Evolutionary conservation across 2,888 invertebrate genomes (phyloP), one percentile per base, ranked within the genome.

Genomic region (Dryadula phaetusa): DNA sequence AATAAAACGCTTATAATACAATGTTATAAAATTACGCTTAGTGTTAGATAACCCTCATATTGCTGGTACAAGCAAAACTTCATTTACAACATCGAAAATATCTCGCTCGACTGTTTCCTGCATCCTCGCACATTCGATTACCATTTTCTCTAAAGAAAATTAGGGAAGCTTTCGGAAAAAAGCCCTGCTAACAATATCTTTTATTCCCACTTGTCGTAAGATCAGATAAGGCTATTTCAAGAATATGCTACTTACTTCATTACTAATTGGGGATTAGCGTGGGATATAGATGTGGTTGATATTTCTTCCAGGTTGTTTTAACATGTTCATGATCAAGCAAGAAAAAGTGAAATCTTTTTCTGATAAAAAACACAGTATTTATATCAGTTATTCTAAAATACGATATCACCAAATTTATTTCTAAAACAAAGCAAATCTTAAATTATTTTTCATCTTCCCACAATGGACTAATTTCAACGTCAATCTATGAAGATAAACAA

Each of bases 61-160:
- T 22, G 56, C 25, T 56, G 22, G n/a, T 40, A 56, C 22, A 40
- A 56, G 56, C 56, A 56, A 56, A 56, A 56, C 56, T 56, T 40
- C 56, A 56, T 56, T 56, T 56, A 56, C 56, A 40, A 54, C 56
- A 56, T 56, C 56, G 56, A 56, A 56, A 56, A 22, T n/a, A 56
- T 22, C 54, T 22, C n/a, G 10, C 56, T 25, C 56, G 25, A 25
- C 56, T 40, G 40, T 56, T 56, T 56, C 22, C 40, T 56, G 40
- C 56, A 56, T 56, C 56, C 56, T 56, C 56, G 40, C 56, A 56
- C 40, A 56, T 56, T 56, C 56, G 56, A 56, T 56, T 56, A 56
- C 40, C 56, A 56, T 56, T 56, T 56, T 56, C 25, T 40, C 22
- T 56, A 40, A 56, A 40, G 56, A 56, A 56, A 56, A 56, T 56